Conservation (phyloP, 2,797 vertebrate species). For the Melanotaenia parkinsoni region DNA sequence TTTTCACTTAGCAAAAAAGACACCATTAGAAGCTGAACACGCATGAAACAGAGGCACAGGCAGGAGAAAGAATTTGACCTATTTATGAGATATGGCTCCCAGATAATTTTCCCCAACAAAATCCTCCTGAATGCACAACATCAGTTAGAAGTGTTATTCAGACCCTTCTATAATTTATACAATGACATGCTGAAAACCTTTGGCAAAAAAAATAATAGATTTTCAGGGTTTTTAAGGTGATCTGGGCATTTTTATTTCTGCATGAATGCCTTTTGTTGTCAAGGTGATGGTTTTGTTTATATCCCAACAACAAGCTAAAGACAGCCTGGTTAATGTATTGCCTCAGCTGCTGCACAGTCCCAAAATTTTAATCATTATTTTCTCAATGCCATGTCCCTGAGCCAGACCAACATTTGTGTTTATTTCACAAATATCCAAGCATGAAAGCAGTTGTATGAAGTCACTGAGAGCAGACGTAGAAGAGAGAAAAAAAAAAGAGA, state of each 20-base stretch:
- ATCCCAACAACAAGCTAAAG: conserved; percentile 9
- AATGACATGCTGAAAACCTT: background rate
- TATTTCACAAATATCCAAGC: conserved; percentile 66
- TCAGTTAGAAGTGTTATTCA: background rate
- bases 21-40: background rate
- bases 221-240: background rate
- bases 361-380: conserved; percentile 47
- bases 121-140: background rate
- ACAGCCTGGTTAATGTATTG: conserved; percentile 35
- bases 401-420: conserved; percentile 57
- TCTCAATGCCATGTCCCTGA: background rate
- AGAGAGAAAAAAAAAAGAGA: conserved; percentile 53
- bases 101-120: conserved; percentile 1
- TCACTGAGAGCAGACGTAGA: conserved; percentile 53
- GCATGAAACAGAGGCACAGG: background rate
- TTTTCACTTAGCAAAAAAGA: conserved; percentile 29
- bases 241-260: background rate
- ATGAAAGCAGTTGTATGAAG: conserved; percentile 69
- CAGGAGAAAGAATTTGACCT: conserved; percentile 14
- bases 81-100: conserved; percentile 12
- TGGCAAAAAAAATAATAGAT: background rate
- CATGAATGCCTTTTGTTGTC: conserved; percentile 12
- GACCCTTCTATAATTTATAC: background rate
- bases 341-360: conserved; percentile 31
- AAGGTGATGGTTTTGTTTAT: conserved; percentile 42